Evolutionary conservation across 1,140 invertebrate genomes (phyloP).

Genomic region (Ridgeia piscesae): DNA sequence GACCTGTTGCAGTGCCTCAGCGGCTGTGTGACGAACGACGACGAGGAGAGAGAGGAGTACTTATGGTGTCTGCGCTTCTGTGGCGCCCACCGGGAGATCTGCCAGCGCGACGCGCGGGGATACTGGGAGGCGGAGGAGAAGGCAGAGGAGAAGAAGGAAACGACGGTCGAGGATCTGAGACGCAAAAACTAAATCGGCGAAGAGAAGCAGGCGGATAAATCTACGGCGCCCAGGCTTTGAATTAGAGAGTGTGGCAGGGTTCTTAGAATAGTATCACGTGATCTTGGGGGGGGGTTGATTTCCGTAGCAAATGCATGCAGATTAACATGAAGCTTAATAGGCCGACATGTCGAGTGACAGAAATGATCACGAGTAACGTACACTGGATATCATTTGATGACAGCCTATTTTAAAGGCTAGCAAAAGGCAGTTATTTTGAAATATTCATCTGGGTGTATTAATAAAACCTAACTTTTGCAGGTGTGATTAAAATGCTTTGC

Average conservation of each 20-base stretch:
- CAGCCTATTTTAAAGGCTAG: too few species aligned
- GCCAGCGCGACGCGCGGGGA: neutral
- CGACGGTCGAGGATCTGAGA: neutral
- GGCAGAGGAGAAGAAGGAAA: neutral
- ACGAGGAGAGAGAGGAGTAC: neutral
- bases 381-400: too few species aligned
- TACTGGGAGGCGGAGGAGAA: neutral
- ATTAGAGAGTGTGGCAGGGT: neutral
- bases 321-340: too few species aligned
- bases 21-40: neutral
- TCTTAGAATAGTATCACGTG: too few species aligned
- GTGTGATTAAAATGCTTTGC: too few species aligned
- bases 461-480: too few species aligned
- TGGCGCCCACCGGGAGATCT: neutral
- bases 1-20: neutral
- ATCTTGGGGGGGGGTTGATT: too few species aligned
- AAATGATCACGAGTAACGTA: too few species aligned
- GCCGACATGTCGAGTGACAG: too few species aligned
- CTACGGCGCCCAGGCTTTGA: neutral
- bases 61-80: neutral
- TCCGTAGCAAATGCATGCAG: too few species aligned
- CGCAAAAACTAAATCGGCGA: neutral
- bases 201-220: neutral
- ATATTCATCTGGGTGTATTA: too few species aligned
- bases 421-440: too few species aligned